Base-by-base conservation (phyloP, 2,113 vertebrate genomes). In the Theristicus caerulescens region DNA sequence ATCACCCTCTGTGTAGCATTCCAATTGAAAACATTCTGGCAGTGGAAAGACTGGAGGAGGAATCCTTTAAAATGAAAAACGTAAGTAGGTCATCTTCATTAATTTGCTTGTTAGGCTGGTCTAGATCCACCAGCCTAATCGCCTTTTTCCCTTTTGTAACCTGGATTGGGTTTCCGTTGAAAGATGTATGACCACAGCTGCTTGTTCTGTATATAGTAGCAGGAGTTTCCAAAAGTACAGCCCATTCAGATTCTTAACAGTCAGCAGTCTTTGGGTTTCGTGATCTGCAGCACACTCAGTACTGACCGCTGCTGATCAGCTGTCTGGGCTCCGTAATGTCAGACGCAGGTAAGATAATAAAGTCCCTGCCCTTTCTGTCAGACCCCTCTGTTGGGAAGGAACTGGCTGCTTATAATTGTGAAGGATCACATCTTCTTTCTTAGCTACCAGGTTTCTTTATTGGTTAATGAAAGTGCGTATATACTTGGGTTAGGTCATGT, bases 21-120 rank as follows among this genome's bases (percentile, higher is more conserved):
- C 99, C 99, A 55, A 99, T 99, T 80, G 99, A 99, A 97, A 99
- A 99, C 97, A 99, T 99, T 95, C 97, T 99, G 97, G 99, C 99
- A 8, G 99, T 99, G 69, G 99, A 99, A 97, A 98, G 98, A 82
- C 98, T 99, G 54, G 99, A 99, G 95, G 99, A 99, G 90, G 99
- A 99, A 96, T 99, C 99, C 64, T 99, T 99, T 97, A 99, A 99
- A 97, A 99, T 99, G 99, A 99, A 99, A 98, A 99, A 99, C 36
- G 99, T 99, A 98, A 99, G 99, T 97, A 94, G 82, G 62, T 83
- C 91, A 80, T 91, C 42, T 96, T 94, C 52, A 57, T 94, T 86
- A 90, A 88, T 84, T 66, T 72, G 34, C 88, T 87, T 80, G 65
- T 93, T 87, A 62, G 71, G 59, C 84, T 96, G 86, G 82, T 93